Base-by-base conservation (phyloP, 2,888 invertebrate genomes). In the Leptarthrus brevirostris region DNA sequence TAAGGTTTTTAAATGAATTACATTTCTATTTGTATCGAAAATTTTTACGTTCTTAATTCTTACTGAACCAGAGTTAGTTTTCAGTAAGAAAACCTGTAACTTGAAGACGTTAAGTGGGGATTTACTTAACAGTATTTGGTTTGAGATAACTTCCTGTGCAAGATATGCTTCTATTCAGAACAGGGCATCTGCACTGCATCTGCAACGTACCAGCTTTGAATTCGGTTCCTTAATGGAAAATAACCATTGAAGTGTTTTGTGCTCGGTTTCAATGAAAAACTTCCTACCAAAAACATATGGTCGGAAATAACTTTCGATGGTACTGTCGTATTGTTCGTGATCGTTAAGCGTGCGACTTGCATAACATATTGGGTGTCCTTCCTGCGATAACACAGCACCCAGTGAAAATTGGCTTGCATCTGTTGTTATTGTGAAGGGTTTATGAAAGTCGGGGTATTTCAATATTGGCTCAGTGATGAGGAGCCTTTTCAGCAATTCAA, bases 251-350 rank as follows among this genome's bases (percentile, higher is more conserved):
- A 84, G 70, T 1, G 82, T 82, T 66, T 80, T 78, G 73, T 85
- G 84, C 69, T 86, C 85, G 0, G 83, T 85, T 2, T 81, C 79
- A 0, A 85, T 82, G 0, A 74, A 79, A 36, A 85, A 84, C 71
- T 80, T 79, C 26, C 77, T 77, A 0, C 82, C 82, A 52, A 80
- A 82, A 5, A 83, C 8, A 26, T 83, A 83, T 0, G 81, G 82
- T 36, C 81, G 52, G 34, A 83, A 83, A 82, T 78, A 8, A 83
- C 34, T 75, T 22, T 70, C 73, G 6, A 75, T 73, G 3, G 75
- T 75, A 12, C 66, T 66, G 36, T 81, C 80, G 22, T 77, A 78
- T 14, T 34, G 34, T 76, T 81, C 79, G 0, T 77, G 69, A 34
- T 73, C 49, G 22, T 52, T 52, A 2, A 52, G 18, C 5, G 52